These are phyloP conservation scores for Cataglyphis albicans DNA, from an alignment of 2,888 invertebrate species.

Conservation along the genomic window DNA sequence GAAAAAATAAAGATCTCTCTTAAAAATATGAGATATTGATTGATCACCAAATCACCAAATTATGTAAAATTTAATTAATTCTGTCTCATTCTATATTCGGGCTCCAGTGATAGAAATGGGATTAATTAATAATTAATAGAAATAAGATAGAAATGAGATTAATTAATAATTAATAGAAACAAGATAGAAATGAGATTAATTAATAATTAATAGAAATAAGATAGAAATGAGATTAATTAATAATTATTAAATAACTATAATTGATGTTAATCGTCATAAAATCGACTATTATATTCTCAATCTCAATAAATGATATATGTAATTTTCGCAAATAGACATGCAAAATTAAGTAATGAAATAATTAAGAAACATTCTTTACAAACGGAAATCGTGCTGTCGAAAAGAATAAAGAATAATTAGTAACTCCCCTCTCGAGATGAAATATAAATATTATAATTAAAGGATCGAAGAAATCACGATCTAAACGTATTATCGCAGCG, in stretches of 20 bases:
- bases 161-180: conserved; percentile 12
- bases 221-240: conserved; percentile 24
- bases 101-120: too few species aligned
- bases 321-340: background rate
- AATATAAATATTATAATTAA: background rate
- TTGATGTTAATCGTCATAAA: background rate
- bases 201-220: background rate
- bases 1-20: background rate
- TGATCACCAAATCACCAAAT: conserved; percentile 1
- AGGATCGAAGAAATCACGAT: background rate
- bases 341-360: conserved; percentile 22
- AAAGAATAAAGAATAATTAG: conserved; percentile 16
- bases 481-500: background rate
- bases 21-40: background rate
- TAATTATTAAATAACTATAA: background rate
- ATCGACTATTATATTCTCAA: background rate
- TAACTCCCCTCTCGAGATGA: background rate
- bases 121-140: conserved; percentile 14
- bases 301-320: background rate
- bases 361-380: background rate
- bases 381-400: background rate
- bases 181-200: conserved; percentile 12
- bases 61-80: background rate
- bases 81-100: background rate
- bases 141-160: background rate